These are phyloP conservation scores for Sminthurinus aureus DNA, from an alignment of 2,888 invertebrate genomes.

Conservation along the genomic window DNA sequence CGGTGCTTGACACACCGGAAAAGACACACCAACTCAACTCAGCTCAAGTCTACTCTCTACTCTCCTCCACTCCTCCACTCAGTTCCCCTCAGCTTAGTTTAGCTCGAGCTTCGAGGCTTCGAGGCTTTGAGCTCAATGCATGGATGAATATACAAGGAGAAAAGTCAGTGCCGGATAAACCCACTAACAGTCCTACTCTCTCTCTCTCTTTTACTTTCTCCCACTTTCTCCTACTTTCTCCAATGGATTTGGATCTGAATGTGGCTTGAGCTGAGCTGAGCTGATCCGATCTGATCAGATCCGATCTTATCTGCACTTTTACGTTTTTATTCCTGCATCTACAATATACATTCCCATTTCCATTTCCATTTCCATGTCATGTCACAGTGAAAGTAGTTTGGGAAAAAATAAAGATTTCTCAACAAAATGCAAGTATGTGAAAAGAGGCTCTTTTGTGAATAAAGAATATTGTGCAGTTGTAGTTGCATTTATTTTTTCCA, in stretches of 20 bases:
- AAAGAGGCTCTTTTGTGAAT: no score
- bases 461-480: no score
- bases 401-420: no score
- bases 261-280: no score
- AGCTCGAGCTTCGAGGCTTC: no score
- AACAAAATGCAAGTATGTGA: background rate
- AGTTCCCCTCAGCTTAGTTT: no score
- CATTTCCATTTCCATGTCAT: background rate
- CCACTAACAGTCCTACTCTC: background rate
- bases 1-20: conserved; percentile 18
- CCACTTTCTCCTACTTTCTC: background rate
- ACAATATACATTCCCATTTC: background rate
- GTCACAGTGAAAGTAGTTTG: no score
- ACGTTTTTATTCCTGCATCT: background rate
- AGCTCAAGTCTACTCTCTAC: no score
- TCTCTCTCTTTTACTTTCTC: conserved; percentile 2
- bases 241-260: background rate
- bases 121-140: no score
- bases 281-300: no score
- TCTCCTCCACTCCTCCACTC: no score
- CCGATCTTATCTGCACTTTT: background rate
- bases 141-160: background rate
- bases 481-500: no score
- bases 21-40: background rate
- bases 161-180: conserved; percentile 19